Base-by-base conservation (phyloP, 2,113 vertebrate genomes). In the Andinoacara biseriatus region DNA sequence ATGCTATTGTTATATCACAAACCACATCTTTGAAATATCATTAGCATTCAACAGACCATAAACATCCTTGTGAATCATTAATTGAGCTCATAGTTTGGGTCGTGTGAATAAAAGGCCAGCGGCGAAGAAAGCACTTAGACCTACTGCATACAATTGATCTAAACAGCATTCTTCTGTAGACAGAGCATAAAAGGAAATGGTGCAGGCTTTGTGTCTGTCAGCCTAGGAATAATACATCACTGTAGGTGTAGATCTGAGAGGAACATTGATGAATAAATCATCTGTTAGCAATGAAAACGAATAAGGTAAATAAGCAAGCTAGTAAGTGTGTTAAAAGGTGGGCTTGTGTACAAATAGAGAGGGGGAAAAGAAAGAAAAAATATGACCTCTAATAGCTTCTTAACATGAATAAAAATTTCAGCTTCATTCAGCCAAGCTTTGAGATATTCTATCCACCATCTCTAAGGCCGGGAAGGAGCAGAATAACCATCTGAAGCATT, bases 41-140 rank as follows among this genome's bases (percentile, higher is more conserved):
- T 84, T 54, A 13, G 8, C 26, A 26, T 14, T 18, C 20, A 58
- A 76, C 58, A 79, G 80, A 52, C 26, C 54, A 49, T 88, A 86
- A 85, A 84, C 3, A 3, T 72, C 10, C 24, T 43, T 74, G 11
- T 65, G 60, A 87, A 78, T 91, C 58, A 60, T 65, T 81, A 75
- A 86, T 40, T 80, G 49, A 81, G 58, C 22, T 2, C 38, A 46
- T 69, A 78, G 79, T 72, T 83, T 60, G 40, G 35, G 40, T 58
- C 46, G 87, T 91, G 85, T 91, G 91, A 88, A 89, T 89, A 89
- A 91, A 89, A 83, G 76, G 74, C 69, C 13, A 13, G 4, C 14
- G 11, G 26, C 33, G 46, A 76, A 67, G 62, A 74, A 87, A 83
- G 83, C 82, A 87, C 90, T 91, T 77, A 63, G 43, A 58, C 3